These are phyloP conservation scores for Orthonyx spaldingii DNA, from an alignment of 2,113 vertebrate species.

Conservation along the genomic window DNA sequence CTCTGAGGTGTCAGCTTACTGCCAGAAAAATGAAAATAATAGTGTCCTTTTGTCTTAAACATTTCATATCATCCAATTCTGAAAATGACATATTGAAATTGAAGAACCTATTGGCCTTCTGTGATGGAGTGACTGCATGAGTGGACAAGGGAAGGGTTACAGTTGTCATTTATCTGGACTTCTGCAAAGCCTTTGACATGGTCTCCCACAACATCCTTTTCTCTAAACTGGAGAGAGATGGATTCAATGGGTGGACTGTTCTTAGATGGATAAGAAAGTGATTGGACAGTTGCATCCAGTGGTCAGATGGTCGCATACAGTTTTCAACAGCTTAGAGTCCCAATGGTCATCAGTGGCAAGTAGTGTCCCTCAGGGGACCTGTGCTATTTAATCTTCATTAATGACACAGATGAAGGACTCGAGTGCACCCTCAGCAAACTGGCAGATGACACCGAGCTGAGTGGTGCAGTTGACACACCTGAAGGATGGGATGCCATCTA, in stretches of 20 bases:
- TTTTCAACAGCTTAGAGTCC: neutral
- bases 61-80: neutral
- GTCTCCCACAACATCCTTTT: neutral
- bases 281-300: neutral
- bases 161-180: neutral
- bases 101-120: neutral
- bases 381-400: neutral
- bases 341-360: neutral
- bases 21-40: neutral
- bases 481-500: neutral
- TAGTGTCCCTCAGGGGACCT: neutral
- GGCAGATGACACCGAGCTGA: neutral
- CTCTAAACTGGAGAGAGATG: neutral
- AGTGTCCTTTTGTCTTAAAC: neutral
- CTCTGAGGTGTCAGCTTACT: neutral
- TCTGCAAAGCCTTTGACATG: neutral
- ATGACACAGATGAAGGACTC: rapidly evolving
- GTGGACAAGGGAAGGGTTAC: neutral
- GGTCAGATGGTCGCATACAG: neutral
- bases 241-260: neutral
- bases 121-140: neutral
- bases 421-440: neutral
- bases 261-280: neutral
- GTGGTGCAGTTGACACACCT: neutral
- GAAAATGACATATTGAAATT: neutral